Evolutionary conservation across 2,888 invertebrate species (phyloP), one percentile per base, ranked within the genome.

Genomic region (Cephus spinipes): DNA sequence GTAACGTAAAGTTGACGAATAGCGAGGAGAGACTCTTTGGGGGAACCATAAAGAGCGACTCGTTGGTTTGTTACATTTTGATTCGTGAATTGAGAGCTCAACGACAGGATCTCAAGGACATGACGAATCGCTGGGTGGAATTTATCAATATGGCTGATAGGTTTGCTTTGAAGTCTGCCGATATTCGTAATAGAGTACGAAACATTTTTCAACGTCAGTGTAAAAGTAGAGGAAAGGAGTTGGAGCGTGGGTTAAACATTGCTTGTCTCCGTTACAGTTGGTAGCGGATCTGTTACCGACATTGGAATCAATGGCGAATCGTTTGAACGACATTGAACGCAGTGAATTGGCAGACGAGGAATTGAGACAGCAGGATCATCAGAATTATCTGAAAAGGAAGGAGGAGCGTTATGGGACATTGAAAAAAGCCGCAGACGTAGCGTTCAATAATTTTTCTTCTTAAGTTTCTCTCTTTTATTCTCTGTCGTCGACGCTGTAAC

Each of bases 61-160:
- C 74, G 15, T 82, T 82, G 84, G 80, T 83, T 77, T 79, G 82
- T 78, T 80, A 83, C 77, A 74, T 85, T 69, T 77, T 83, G 73
- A 85, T 85, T 55, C 83, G 81, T 6, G 84, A 84, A 73, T 74
- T 83, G 31, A 78, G 80, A 77, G 75, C 83, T 33, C 81, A 81
- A 31, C 79, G 79, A 78, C 82, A 77, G 73, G 84, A 83, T 68
- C 81, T 85, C 33, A 73, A 71, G 40, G 74, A 74, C 73, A 77
- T 79, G 82, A 76, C 73, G 73, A 73, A 77, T n/a, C 73, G 78
- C 31, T 77, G 81, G 78, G 55, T 74, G 68, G 68, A 77, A 34
- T 75, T 82, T 12, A 73, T 73, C 74, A 73, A 79, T 31, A 74
- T 32, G 33, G 36, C 79, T 11, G 82, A 81, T 76, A 74, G 75